phyloP scores from a whole-genome alignment of 2,797 vertebrate species.

The Lutjanus argentimaculatus region DNA sequence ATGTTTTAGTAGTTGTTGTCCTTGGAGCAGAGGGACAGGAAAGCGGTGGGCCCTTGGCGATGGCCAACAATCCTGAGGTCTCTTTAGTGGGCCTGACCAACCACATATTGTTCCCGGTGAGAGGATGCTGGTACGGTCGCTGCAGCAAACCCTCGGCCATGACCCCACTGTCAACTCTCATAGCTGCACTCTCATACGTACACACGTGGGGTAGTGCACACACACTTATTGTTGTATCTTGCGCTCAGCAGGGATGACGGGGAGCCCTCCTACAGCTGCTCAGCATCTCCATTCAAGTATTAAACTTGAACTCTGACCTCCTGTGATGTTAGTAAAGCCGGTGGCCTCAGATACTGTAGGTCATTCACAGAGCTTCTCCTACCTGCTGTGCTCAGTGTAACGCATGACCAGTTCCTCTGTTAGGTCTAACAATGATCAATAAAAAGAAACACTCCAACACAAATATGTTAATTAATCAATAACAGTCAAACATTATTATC shows the following conservation, averaged over 20 bases:
- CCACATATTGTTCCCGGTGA: slow-evolving; percentile 72
- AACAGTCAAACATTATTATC: slow-evolving; percentile 8
- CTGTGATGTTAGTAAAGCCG: slow-evolving; percentile 46
- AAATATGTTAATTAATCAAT: background rate
- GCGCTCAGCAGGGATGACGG: slow-evolving; percentile 16
- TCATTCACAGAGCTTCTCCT: slow-evolving; percentile 25
- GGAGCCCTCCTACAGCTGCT: slow-evolving; percentile 40
- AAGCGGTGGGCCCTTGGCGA: slow-evolving; percentile 56
- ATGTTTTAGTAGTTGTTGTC: slow-evolving; percentile 76
- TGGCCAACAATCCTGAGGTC: slow-evolving; percentile 82
- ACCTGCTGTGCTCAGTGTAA: slow-evolving; percentile 47
- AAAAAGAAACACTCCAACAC: slow-evolving; percentile 6
- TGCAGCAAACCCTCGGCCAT: slow-evolving; percentile 42
- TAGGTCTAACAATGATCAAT: slow-evolving; percentile 14
- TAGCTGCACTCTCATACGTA: slow-evolving; percentile 26
- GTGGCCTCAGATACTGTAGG: slow-evolving; percentile 16
- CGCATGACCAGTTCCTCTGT: slow-evolving; percentile 27
- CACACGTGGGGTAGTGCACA: background rate
- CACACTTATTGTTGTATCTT: slow-evolving; percentile 36
- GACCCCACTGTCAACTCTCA: slow-evolving; percentile 72
- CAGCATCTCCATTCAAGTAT: slow-evolving; percentile 50
- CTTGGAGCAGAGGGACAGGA: slow-evolving; percentile 75
- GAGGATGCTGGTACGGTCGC: slow-evolving; percentile 48
- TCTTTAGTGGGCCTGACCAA: slow-evolving; percentile 67
- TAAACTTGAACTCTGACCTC: slow-evolving; percentile 75